phyloP scores from a whole-genome alignment of 2,797 vertebrate species.

The Lacerta bilineata region DNA sequence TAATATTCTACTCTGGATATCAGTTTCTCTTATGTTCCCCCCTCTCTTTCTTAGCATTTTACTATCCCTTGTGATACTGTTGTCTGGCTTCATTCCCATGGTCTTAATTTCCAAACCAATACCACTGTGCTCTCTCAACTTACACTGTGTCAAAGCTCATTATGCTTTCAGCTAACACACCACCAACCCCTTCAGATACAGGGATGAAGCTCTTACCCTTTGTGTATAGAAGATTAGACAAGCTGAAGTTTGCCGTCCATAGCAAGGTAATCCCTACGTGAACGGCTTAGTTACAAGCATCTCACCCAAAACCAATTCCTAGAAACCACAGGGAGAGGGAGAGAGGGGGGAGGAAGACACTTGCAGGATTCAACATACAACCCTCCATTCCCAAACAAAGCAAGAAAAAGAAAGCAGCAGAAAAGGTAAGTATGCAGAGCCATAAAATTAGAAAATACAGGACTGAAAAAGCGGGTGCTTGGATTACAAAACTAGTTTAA shows the following conservation, averaged over 20 bases:
- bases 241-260: conserved; percentile 58
- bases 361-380: conserved; percentile 43
- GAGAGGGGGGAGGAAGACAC: background rate
- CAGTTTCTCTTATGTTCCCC: background rate
- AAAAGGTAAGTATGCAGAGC: conserved; percentile 12
- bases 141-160: conserved; percentile 18
- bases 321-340: conserved; percentile 20
- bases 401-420: conserved; percentile 42
- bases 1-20: background rate
- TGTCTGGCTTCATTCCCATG: conserved; percentile 45
- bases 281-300: conserved; percentile 56
- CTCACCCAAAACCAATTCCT: conserved; percentile 59
- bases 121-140: conserved; percentile 7
- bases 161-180: conserved; percentile 56
- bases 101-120: conserved; percentile 52
- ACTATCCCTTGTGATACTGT: background rate
- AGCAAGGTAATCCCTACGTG: conserved; percentile 41
- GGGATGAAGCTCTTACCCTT: conserved; percentile 58
- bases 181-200: conserved; percentile 40
- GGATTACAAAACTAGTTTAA: conserved; percentile 47
- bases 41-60: conserved; percentile 23
- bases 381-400: conserved; percentile 47
- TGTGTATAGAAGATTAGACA: conserved; percentile 43
- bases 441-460: conserved; percentile 34
- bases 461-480: conserved; percentile 44